Base-by-base conservation (phyloP, 2,797 vertebrate species). In the Pristis pectinata region DNA sequence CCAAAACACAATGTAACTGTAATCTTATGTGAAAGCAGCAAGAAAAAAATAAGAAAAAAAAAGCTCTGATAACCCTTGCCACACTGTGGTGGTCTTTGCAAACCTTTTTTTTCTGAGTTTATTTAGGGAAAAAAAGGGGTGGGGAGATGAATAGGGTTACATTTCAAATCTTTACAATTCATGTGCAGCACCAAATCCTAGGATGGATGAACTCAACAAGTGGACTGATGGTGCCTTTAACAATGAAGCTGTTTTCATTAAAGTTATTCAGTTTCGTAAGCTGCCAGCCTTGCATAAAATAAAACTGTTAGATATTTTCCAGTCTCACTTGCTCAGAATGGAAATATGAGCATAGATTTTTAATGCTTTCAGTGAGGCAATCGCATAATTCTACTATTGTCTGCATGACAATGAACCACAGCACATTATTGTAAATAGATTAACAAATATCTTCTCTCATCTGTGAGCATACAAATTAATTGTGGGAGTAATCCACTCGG, bases 1-100 rank as follows among this genome's bases (percentile, higher is more conserved):
- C 97, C 96, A 95, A 95, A 89, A 95, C 95, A 96, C 97, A 96
- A 76, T 53, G 59, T 94, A 94, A 94, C 67, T 94, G 92, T 76
- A 94, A 94, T 91, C 92, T 93, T 72, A 93, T 76, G 92, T 94
- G 92, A 94, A 94, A 74, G 70, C 44, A 74, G 5, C 30, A 49
- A 94, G 93, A 72, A 67, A 30, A 67, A 67, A 70, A 74, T 10
- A 11, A 24, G 9, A 3, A 53, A 22, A 53, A n/a, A 11, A 53
- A 94, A n/a, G 70, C 70, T 56, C 92, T 53, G 49, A 41, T 30
- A 41, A 76, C 92, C 70, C 70, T 76, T 94, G 92, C 13, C 64
- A 94, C 44, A 7, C 37, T 76, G 44, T 30, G 92, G 92, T 70
- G 92, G 92, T 53, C 92, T 67, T 93, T 93, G 64, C 41, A 93